Conservation (phyloP, 2,888 invertebrate species). For the Nycteola revayana region DNA sequence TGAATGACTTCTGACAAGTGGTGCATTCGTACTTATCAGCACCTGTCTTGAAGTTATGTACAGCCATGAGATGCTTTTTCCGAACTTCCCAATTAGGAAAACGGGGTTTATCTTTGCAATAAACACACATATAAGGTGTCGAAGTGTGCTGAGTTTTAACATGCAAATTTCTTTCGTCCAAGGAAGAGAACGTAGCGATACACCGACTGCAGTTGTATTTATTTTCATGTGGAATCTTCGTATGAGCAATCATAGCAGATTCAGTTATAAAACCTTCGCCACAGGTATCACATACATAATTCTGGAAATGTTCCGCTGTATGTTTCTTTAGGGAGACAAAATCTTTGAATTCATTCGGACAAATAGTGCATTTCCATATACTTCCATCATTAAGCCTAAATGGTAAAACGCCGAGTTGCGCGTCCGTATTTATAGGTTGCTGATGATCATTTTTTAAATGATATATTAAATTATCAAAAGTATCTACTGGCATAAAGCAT, state of each 20-base stretch:
- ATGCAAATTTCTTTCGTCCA: slow-evolving; percentile 66
- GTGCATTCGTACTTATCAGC: slow-evolving; percentile 70
- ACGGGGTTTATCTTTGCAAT: slow-evolving; percentile 69
- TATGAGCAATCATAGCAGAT: slow-evolving; percentile 70
- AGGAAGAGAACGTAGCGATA: slow-evolving; percentile 63
- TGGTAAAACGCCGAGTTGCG: slow-evolving; percentile 66
- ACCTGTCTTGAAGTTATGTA: slow-evolving; percentile 68
- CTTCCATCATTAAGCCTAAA: slow-evolving; percentile 66
- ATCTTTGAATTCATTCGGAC: slow-evolving; percentile 69
- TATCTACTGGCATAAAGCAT: slow-evolving; percentile 59
- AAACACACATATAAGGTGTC: slow-evolving; percentile 67
- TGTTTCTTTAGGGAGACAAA: slow-evolving; percentile 69
- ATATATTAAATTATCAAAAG: slow-evolving; percentile 56
- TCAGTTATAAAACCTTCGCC: slow-evolving; percentile 75
- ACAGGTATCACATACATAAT: slow-evolving; percentile 74
- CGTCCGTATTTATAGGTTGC: slow-evolving; percentile 62
- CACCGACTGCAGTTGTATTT: slow-evolving; percentile 71
- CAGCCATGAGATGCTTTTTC: slow-evolving; percentile 68
- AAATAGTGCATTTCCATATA: slow-evolving; percentile 70
- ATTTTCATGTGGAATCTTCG: slow-evolving; percentile 71
- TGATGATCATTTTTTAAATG: slow-evolving; percentile 69
- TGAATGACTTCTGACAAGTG: slow-evolving; percentile 68
- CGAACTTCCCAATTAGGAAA: slow-evolving; percentile 72
- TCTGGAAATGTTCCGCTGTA: slow-evolving; percentile 69
- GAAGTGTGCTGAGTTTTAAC: slow-evolving; percentile 71